These are phyloP conservation scores for Spinibarbus caldwelli DNA, from an alignment of 2,797 vertebrate species.

Conservation along the genomic window DNA sequence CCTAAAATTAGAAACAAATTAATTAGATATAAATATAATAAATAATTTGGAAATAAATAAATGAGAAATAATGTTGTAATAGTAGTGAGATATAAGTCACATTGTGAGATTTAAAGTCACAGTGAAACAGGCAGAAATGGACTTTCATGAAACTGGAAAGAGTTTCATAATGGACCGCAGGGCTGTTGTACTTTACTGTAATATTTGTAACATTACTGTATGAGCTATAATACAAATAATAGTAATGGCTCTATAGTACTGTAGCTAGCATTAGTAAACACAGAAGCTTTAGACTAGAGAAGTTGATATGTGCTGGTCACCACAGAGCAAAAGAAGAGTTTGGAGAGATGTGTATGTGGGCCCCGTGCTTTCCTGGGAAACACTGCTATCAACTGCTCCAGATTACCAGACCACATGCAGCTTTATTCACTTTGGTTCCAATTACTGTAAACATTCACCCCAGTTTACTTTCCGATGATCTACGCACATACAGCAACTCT, in stretches of 20 bases:
- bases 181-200: background rate
- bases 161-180: background rate
- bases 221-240: conserved; percentile 9
- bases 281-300: background rate
- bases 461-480: conserved; percentile 59
- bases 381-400: conserved; percentile 51
- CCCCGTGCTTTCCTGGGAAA: conserved; percentile 58
- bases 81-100: background rate
- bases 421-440: conserved; percentile 66
- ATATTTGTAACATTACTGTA: background rate
- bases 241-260: background rate
- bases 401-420: conserved; percentile 64
- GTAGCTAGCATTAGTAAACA: background rate
- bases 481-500: conserved; percentile 51
- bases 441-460: conserved; percentile 62
- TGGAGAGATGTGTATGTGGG: background rate
- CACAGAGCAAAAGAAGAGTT: conserved; percentile 24
- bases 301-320: background rate
- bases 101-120: background rate
- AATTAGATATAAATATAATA: background rate
- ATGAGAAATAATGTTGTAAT: background rate
- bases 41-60: background rate
- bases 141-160: background rate
- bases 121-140: background rate
- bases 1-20: background rate